A percentile compares a stretch with the other conserved stretches of the same genome.
Evolutionary conservation across 2,888 invertebrate species (phyloP).

Genomic region (Heliconius cydno): DNA sequence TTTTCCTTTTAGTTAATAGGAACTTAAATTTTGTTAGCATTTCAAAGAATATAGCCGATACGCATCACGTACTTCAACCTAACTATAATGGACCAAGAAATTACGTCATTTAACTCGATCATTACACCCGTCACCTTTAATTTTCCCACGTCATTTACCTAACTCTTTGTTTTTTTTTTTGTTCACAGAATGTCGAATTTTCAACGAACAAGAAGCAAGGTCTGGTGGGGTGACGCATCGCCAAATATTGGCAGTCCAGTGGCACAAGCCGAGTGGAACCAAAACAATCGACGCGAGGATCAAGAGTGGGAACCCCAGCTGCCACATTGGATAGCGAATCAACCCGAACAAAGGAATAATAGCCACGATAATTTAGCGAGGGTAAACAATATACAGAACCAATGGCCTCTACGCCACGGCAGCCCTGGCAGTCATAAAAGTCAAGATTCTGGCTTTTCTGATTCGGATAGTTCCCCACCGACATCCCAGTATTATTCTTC

Average conservation of each 20-base stretch:
- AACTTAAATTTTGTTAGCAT: neutral
- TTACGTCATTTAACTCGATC: conserved; percentile 75
- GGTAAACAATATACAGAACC: conserved; percentile 67
- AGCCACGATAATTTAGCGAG: conserved; percentile 69
- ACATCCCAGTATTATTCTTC: conserved; percentile 73
- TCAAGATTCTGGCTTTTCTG: conserved; percentile 92
- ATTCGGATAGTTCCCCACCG: conserved; percentile 87
- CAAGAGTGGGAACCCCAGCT: conserved; percentile 80
- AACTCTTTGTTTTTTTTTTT: conserved; percentile 66
- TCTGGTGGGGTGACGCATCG: conserved; percentile 86
- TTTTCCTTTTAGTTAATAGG: neutral
- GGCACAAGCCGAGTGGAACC: conserved; percentile 65
- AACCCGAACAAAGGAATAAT: conserved; percentile 72
- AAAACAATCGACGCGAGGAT: conserved; percentile 65
- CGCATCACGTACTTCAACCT: conserved; percentile 68
- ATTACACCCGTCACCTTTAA: conserved; percentile 67
- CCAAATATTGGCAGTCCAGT: conserved; percentile 74
- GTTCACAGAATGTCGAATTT: conserved; percentile 85
- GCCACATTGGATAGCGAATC: conserved; percentile 80
- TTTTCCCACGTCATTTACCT: conserved; percentile 74
- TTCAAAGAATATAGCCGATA: conserved; percentile 58
- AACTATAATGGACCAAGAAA: conserved; percentile 70
- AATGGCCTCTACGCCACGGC: conserved; percentile 78
- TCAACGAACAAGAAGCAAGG: conserved; percentile 86
- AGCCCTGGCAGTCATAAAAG: conserved; percentile 87